Conservation (phyloP, 2,888 invertebrate genomes). For the Stenolophus ochropezus region DNA sequence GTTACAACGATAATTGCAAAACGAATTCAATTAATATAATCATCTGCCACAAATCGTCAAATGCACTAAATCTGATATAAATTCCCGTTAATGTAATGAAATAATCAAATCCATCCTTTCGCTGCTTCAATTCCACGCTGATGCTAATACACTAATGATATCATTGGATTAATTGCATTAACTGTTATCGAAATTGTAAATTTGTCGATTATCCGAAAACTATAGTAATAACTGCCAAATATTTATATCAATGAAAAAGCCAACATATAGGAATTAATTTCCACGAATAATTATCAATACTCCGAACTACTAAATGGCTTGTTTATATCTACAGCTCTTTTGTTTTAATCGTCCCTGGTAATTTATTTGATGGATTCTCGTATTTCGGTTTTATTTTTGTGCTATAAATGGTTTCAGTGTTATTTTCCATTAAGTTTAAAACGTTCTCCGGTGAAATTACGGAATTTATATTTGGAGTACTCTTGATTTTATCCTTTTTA, state of each 20-base stretch:
- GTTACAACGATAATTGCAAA: background rate
- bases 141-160: background rate
- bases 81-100: conserved; percentile 6
- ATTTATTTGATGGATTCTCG: background rate
- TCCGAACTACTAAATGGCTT: no score
- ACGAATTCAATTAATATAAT: background rate
- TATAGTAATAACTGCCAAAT: background rate
- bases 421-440: conserved; percentile 40
- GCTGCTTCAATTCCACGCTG: background rate
- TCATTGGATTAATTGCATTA: conserved; percentile 3
- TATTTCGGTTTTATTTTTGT: background rate
- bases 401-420: background rate
- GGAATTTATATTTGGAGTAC: conserved; percentile 11
- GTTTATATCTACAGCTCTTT: no score
- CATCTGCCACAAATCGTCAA: background rate
- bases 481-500: conserved; percentile 19
- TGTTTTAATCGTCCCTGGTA: background rate
- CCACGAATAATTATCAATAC: no score
- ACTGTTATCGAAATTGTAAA: conserved; percentile 1
- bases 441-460: conserved; percentile 7
- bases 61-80: conserved; percentile 4
- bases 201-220: background rate
- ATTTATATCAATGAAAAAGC: background rate
- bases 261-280: background rate
- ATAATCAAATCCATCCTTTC: conserved; percentile 13